phyloP scores from a whole-genome alignment of 2,888 invertebrate genomes.

The Balanococcus diminutus region DNA sequence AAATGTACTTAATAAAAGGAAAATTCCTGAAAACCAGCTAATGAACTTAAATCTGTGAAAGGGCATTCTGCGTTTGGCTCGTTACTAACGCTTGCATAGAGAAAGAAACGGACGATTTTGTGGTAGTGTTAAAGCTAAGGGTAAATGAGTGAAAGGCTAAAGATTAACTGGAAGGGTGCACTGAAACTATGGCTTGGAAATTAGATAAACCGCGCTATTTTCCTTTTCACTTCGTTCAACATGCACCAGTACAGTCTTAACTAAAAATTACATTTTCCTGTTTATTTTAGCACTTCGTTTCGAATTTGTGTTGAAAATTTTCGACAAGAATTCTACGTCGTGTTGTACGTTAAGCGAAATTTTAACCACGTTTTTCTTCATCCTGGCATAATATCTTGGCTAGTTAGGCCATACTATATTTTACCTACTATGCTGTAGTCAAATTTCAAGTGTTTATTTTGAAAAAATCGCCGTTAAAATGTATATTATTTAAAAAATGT shows the following conservation, averaged over 20 bases:
- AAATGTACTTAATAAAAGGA: constrained; percentile 46
- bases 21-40: constrained; percentile 46
- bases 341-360: neutral
- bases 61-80: constrained; percentile 38
- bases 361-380: constrained; percentile 17
- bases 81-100: constrained; percentile 45
- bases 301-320: constrained; percentile 12
- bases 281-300: constrained; percentile 36
- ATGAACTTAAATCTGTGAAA: constrained; percentile 50
- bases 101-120: constrained; percentile 42
- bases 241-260: constrained; percentile 36
- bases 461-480: constrained; percentile 21
- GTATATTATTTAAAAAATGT: constrained; percentile 26
- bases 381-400: neutral
- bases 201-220: constrained; percentile 44
- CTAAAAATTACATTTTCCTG: constrained; percentile 26
- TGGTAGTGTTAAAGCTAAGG: constrained; percentile 40
- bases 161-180: constrained; percentile 43
- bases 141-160: constrained; percentile 44
- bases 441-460: neutral
- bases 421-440: neutral
- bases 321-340: neutral
- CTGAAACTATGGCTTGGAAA: constrained; percentile 43
- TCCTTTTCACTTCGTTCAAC: constrained; percentile 43
- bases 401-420: neutral